These are phyloP conservation scores for Arbacia lixula DNA, from an alignment of 53 echinoderm and acorn worm genomes.

Conservation along the genomic window DNA sequence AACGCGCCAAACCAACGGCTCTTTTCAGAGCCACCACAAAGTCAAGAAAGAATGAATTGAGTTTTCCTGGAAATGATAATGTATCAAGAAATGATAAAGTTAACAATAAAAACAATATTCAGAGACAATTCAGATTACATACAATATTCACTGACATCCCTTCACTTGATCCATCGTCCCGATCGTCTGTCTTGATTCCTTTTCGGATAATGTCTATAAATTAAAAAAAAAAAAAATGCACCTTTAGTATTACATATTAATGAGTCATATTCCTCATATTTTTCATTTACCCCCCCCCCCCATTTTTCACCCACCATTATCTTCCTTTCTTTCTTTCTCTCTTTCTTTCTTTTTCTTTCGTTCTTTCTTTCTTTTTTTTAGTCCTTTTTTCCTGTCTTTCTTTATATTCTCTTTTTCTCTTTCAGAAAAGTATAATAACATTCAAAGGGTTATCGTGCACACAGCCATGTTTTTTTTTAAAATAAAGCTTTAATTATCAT, in stretches of 20 bases:
- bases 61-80: no score
- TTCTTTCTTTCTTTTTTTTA: neutral
- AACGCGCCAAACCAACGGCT: no score
- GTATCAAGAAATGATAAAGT: no score
- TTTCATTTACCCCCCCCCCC: neutral
- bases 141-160: no score
- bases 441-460: no score
- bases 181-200: neutral
- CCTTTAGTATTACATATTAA: neutral
- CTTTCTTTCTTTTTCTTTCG: neutral
- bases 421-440: no score
- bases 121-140: no score
- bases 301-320: neutral
- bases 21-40: no score
- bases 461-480: no score
- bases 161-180: neutral
- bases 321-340: neutral
- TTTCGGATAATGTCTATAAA: neutral
- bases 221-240: neutral
- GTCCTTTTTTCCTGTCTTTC: neutral
- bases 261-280: neutral
- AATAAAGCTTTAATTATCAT: no score
- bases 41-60: no score
- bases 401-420: neutral
- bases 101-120: no score